Evolutionary conservation across 1,140 invertebrate species (phyloP), one percentile per base, ranked within the genome.

Genomic region (Scaptomyza hsui): DNA sequence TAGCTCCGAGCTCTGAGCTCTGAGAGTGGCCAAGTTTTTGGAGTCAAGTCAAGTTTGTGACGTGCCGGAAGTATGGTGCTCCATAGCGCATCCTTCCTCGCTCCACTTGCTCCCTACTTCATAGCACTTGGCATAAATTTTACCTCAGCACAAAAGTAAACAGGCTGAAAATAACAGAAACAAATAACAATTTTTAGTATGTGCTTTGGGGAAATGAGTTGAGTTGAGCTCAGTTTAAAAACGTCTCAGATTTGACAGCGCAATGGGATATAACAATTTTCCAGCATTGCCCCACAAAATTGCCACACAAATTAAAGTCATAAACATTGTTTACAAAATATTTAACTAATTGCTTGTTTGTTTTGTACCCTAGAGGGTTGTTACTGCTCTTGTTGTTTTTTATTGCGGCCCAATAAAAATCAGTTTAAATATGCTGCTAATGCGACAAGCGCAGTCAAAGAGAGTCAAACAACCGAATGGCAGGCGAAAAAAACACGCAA

Each of bases 401-500:
- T 18, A 6, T 7, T 16, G n/a, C 6, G 3, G 21, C 19, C 41
- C 62, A 74, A 62, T 81, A 81, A 75, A 86, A 78, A 88, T 75
- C 67, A 60, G 67, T 41, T 82, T 75, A 72, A 88, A 78, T 82
- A 51, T 78, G 57, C 78, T 55, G 82, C 81, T 86, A 86, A 86
- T 78, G 79, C 62, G 62, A 72, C 48, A 71, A 77, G 49, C 61
- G 48, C 48, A 56, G 19, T n/a, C 21, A 70, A 55, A 48, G 13
- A 52, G 45, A 37, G 32, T n/a, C 32, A 37, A 37, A 61, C 56
- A 67, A 61, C 68, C 15, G 18, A 29, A 19, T 26, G 26, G 24
- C 56, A 15, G 61, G 32, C 55, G 26, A 29, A 29, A 29, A 53
- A 52, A 24, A 49, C 80, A 85, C 80, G 80, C 80, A 86, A 85